Percentiles rank a stretch among this genome's conserved stretches.
Evolutionary conservation across 2,888 invertebrate species (phyloP).

Genomic region (Clistopyga incitator): DNA sequence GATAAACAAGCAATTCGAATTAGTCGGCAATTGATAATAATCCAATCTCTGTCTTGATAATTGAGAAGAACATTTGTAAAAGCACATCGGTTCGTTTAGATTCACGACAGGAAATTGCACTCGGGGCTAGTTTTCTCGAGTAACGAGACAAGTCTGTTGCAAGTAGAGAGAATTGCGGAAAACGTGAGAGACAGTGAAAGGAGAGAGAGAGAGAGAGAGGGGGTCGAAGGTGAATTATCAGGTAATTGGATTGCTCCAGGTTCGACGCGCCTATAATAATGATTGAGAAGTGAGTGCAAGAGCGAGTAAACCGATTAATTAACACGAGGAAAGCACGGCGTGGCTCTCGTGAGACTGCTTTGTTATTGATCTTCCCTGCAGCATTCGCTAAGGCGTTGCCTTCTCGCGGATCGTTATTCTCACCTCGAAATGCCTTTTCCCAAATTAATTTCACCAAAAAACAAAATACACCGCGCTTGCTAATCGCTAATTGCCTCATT

Average conservation of each 20-base stretch:
- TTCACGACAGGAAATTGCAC: constrained; percentile 47
- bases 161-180: not conserved
- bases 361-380: constrained; percentile 32
- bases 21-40: constrained; percentile 7
- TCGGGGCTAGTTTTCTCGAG: constrained; percentile 28
- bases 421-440: not conserved
- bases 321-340: constrained; percentile 30
- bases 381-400: constrained; percentile 12
- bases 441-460: constrained; percentile 5
- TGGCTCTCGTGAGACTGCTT: constrained; percentile 35
- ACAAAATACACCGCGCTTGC: not conserved
- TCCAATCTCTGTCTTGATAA: constrained; percentile 7
- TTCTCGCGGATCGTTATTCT: constrained; percentile 6
- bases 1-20: constrained; percentile 17
- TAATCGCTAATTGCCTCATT: not conserved
- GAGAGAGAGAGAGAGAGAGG: constrained; percentile 8
- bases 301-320: constrained; percentile 43
- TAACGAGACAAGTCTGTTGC: constrained; percentile 1
- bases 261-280: constrained; percentile 44
- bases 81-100: constrained; percentile 25
- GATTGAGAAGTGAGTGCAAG: constrained; percentile 43
- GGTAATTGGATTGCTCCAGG: constrained; percentile 48
- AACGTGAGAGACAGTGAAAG: not conserved
- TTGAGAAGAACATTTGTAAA: constrained; percentile 43
- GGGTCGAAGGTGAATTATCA: constrained; percentile 48